A percentile compares a stretch with the other conserved stretches of the same genome.
These are phyloP conservation scores for Alviniconcha strummeri DNA, from an alignment of 2,888 invertebrate species.

Conservation along the genomic window DNA sequence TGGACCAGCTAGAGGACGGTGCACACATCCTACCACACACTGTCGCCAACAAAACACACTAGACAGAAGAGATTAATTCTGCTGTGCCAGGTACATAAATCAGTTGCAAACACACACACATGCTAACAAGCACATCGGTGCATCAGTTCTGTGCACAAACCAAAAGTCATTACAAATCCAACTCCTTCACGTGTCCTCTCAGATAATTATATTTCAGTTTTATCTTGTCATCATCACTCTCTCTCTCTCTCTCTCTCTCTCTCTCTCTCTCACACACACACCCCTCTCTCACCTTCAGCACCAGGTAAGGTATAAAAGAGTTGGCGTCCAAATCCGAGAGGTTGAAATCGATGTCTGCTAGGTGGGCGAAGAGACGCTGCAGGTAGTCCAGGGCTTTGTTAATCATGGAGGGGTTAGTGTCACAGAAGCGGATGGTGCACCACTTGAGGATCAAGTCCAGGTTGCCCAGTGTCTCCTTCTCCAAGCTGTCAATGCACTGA, in stretches of 20 bases:
- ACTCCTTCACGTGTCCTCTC: no score
- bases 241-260: no score
- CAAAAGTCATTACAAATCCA: no score
- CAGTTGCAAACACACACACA: no score
- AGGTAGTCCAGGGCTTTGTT: constrained; percentile 96
- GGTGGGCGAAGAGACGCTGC: constrained; percentile 85
- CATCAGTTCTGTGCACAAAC: no score
- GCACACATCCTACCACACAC: constrained; percentile 92
- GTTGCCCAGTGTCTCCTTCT: constrained; percentile 88
- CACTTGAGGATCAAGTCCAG: constrained; percentile 96
- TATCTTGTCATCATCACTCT: no score
- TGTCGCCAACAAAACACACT: constrained; percentile 95
- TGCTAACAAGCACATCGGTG: no score
- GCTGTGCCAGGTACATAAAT: no score
- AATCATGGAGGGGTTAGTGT: constrained; percentile 98
- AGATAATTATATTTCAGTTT: no score
- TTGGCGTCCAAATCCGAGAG: constrained; percentile 93
- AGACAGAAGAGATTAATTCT: constrained; percentile 45
- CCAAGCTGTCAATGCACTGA: constrained; percentile 85
- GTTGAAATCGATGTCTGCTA: constrained; percentile 86
- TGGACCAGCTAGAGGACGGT: constrained; percentile 89
- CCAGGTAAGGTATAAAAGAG: constrained; percentile 94
- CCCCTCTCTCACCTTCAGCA: constrained; percentile 85
- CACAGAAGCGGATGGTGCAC: constrained; percentile 96
- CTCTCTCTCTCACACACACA: no score